These are phyloP conservation scores for Micropoecilia bifurca DNA, from an alignment of 2,797 vertebrate genomes.

Conservation along the genomic window DNA sequence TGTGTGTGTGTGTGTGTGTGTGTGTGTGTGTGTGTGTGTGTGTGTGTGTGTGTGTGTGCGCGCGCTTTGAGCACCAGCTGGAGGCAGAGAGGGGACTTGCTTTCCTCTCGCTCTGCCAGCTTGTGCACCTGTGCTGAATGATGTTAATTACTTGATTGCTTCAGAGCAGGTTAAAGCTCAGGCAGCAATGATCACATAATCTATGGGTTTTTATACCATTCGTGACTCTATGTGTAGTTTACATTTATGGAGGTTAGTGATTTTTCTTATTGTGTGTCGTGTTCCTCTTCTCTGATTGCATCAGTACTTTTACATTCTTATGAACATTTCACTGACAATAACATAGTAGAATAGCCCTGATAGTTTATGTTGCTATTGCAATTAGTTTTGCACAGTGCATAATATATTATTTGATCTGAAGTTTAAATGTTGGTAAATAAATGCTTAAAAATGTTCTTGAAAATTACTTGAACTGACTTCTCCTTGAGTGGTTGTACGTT, in stretches of 20 bases:
- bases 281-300: neutral
- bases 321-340: neutral
- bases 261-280: neutral
- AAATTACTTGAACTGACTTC: neutral
- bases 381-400: neutral
- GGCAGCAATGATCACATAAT: slow-evolving; percentile 29
- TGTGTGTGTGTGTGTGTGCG: slow-evolving; percentile 6
- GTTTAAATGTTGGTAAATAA: slow-evolving; percentile 9
- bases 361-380: neutral
- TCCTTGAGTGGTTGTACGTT: slow-evolving; percentile 19
- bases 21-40: slow-evolving; percentile 14
- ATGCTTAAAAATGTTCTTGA: slow-evolving; percentile 4
- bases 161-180: slow-evolving; percentile 62
- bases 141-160: slow-evolving; percentile 64
- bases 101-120: slow-evolving; percentile 45
- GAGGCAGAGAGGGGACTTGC: slow-evolving; percentile 35
- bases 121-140: slow-evolving; percentile 64
- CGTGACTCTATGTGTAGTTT: slow-evolving; percentile 11
- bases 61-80: slow-evolving; percentile 56
- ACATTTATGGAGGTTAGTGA: neutral
- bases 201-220: neutral
- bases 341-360: neutral
- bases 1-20: too few species aligned
- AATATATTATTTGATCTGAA: neutral
- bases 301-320: neutral